Percentiles rank a stretch among this genome's conserved stretches.
Conservation (phyloP, 2,888 invertebrate species). For the Eurytoma californica region DNA sequence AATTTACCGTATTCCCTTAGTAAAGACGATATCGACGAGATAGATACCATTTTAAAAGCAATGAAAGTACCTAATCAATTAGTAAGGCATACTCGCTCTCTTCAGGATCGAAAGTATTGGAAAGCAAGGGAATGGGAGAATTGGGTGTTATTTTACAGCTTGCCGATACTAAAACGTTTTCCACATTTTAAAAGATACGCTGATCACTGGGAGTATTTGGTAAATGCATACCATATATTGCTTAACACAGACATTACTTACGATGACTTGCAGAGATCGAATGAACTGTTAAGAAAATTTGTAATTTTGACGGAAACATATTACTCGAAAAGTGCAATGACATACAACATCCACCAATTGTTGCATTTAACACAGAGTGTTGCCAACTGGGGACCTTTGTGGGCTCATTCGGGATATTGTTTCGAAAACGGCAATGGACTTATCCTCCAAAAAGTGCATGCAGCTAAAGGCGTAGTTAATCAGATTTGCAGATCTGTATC, state of each 20-base stretch:
- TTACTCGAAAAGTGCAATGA: slow-evolving; percentile 16
- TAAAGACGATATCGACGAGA: neutral
- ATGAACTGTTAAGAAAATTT: no score
- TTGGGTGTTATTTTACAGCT: no score
- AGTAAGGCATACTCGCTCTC: slow-evolving; percentile 52
- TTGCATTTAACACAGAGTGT: slow-evolving; percentile 24
- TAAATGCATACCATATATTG: slow-evolving; percentile 17
- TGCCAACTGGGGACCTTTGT: slow-evolving; percentile 21
- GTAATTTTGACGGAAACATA: slow-evolving; percentile 16
- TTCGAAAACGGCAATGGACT: slow-evolving; percentile 32
- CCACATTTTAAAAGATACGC: neutral
- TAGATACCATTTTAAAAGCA: slow-evolving; percentile 21
- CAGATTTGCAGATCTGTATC: slow-evolving; percentile 7
- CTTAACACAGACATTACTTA: slow-evolving; percentile 18
- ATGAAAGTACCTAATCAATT: slow-evolving; percentile 47
- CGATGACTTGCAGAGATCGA: slow-evolving; percentile 32
- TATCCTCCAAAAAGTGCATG: neutral
- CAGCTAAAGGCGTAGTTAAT: slow-evolving; percentile 23
- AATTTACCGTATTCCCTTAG: neutral
- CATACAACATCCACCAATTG: slow-evolving; percentile 14
- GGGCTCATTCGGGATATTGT: slow-evolving; percentile 10
- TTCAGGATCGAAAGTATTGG: no score
- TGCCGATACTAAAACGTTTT: no score
- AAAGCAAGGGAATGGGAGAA: no score
- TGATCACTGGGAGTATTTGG: slow-evolving; percentile 24